These are phyloP conservation scores for Lepidurus arcticus DNA, from an alignment of 1,140 invertebrate species.

Conservation along the genomic window DNA sequence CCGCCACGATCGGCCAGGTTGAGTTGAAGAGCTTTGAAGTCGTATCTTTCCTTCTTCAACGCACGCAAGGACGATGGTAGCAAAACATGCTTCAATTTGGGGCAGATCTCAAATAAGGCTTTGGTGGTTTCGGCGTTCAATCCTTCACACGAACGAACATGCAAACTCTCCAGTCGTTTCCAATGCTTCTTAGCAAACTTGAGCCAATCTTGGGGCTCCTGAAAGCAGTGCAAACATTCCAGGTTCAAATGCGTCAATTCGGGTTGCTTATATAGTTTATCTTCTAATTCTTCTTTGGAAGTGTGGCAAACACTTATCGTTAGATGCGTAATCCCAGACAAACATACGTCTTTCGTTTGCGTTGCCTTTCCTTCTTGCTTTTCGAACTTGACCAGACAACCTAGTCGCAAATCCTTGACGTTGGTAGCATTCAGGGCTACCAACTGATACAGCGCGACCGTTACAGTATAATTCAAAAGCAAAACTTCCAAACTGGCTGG, in stretches of 20 bases:
- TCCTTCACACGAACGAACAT: neutral
- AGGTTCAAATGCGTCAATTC: neutral
- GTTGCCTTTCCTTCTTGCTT: neutral
- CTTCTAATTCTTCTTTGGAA: neutral
- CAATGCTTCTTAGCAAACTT: neutral
- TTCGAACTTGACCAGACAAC: neutral
- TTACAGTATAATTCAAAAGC: neutral
- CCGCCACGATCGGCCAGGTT: neutral
- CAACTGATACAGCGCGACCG: neutral
- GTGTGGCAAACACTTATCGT: neutral
- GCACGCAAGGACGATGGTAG: neutral
- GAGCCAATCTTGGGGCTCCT: neutral
- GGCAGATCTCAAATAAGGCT: neutral
- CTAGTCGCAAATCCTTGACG: neutral
- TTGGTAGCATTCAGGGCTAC: neutral
- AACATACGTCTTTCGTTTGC: neutral
- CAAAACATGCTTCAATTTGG: neutral
- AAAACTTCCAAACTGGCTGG: neutral
- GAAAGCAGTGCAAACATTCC: neutral
- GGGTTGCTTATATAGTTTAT: neutral
- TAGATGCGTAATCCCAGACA: neutral
- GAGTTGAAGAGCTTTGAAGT: neutral
- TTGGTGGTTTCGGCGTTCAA: neutral
- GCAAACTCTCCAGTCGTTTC: neutral
- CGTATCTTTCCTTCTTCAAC: slow-evolving; percentile 9